phyloP scores from a whole-genome alignment of 2,888 invertebrate genomes.

The Drosophila atroscutellata region DNA sequence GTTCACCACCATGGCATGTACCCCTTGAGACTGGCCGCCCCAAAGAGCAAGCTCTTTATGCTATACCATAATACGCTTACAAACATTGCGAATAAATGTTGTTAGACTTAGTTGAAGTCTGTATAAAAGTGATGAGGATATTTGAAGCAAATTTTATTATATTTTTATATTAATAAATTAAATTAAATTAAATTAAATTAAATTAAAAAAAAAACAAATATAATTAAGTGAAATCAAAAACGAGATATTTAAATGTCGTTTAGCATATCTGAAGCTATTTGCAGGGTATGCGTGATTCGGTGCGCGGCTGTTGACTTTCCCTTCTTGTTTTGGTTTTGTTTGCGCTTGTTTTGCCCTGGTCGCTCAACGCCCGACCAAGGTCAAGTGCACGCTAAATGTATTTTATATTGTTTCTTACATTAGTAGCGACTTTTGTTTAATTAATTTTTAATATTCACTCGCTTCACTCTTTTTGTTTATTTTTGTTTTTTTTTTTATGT shows the following conservation, averaged over 20 bases:
- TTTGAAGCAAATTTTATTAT: not conserved
- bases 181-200: too few species aligned
- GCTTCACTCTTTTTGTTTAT: slow-evolving; percentile 15
- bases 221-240: not conserved
- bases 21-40: slow-evolving; percentile 28
- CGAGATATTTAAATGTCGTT: not conserved
- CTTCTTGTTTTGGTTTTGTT: slow-evolving; percentile 29
- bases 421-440: slow-evolving; percentile 74
- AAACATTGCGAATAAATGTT: not conserved
- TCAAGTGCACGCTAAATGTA: slow-evolving; percentile 76
- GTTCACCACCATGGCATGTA: not conserved
- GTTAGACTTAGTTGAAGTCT: not conserved
- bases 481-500: not conserved
- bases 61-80: slow-evolving; percentile 9
- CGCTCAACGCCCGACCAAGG: slow-evolving; percentile 56
- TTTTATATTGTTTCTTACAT: slow-evolving; percentile 74
- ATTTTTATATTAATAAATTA: too few species aligned
- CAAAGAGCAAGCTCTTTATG: slow-evolving; percentile 24
- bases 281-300: slow-evolving; percentile 14
- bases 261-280: not conserved
- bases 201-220: too few species aligned
- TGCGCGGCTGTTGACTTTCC: slow-evolving; percentile 5
- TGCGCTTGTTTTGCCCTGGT: slow-evolving; percentile 49
- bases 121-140: not conserved
- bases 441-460: slow-evolving; percentile 75